A percentile compares a stretch with the other conserved stretches of the same genome.
These are phyloP conservation scores for Octopus bimaculoides DNA, from an alignment of 1,140 invertebrate genomes.

Conservation along the genomic window DNA sequence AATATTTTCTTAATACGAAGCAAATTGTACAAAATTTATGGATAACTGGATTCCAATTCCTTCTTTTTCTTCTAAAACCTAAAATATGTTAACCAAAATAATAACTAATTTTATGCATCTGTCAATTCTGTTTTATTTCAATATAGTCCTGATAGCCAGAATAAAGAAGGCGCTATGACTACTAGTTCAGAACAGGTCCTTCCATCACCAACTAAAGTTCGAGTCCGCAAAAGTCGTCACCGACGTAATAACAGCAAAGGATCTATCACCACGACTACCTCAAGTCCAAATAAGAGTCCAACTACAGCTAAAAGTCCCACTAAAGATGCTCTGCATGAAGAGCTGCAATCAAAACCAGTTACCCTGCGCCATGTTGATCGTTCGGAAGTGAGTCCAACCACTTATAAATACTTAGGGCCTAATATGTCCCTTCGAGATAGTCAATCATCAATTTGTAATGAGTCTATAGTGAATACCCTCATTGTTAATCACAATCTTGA, in stretches of 20 bases:
- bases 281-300: conserved; percentile 17
- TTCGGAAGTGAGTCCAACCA: conserved; percentile 28
- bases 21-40: no score
- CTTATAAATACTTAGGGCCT: conserved; percentile 46
- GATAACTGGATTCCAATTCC: no score
- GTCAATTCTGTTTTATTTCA: not conserved
- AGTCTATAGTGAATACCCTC: conserved; percentile 2
- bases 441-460: conserved; percentile 20
- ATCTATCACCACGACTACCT: conserved; percentile 37
- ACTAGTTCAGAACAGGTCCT: conserved; percentile 47
- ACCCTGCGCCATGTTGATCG: conserved; percentile 26
- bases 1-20: no score
- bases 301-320: conserved; percentile 40
- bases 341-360: conserved; percentile 30
- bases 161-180: conserved; percentile 33
- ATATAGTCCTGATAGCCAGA: conserved; percentile 29
- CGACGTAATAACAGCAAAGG: conserved; percentile 51
- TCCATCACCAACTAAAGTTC: conserved; percentile 50
- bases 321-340: conserved; percentile 33
- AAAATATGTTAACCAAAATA: no score
- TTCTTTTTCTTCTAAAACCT: no score
- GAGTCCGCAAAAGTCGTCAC: conserved; percentile 46
- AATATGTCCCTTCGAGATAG: conserved; percentile 48
- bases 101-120: no score
- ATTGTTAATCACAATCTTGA: conserved; percentile 19